These are phyloP conservation scores for Acromyrmex charruanus DNA, from an alignment of 1,140 invertebrate species.

Conservation along the genomic window DNA sequence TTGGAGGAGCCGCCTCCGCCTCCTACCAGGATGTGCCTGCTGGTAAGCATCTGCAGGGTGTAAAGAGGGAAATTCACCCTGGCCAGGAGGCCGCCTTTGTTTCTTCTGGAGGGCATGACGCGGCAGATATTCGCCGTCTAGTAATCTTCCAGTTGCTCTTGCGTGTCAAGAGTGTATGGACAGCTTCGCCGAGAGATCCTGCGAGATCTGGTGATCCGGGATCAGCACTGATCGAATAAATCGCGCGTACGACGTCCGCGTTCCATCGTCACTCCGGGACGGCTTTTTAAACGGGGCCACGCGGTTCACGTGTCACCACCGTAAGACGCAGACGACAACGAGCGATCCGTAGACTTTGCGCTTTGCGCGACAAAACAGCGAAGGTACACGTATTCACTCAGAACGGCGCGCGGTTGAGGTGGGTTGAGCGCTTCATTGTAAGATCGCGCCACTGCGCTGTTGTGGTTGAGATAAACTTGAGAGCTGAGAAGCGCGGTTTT, in stretches of 20 bases:
- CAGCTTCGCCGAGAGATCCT: neutral
- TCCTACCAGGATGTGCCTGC: conserved; percentile 96
- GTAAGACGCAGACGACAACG: neutral
- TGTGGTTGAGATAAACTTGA: neutral
- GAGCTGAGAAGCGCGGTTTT: too few relatives aligned
- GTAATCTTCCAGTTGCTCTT: conserved; percentile 1
- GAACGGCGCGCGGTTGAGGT: too few relatives aligned
- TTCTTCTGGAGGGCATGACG: conserved; percentile 84
- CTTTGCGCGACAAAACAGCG: conserved; percentile 44
- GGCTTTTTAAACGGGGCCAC: neutral
- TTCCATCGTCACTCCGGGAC: conserved; percentile 1
- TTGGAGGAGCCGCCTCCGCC: conserved; percentile 98
- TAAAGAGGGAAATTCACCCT: conserved; percentile 97
- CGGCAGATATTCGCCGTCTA: neutral
- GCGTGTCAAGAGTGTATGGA: neutral
- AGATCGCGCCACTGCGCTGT: conserved; percentile 44
- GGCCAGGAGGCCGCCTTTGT: conserved; percentile 91
- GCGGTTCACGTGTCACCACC: neutral
- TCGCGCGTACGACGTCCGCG: conserved; percentile 1
- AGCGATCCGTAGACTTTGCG: conserved; percentile 1
- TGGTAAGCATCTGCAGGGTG: conserved; percentile 95
- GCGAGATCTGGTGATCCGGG: neutral
- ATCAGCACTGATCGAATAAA: neutral
- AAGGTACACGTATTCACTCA: conserved; percentile 66
- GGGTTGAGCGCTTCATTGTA: neutral